Evolutionary conservation across 2,113 vertebrate species (phyloP), one percentile per base, ranked within the genome.

Genomic region (Halichoeres trimaculatus): DNA sequence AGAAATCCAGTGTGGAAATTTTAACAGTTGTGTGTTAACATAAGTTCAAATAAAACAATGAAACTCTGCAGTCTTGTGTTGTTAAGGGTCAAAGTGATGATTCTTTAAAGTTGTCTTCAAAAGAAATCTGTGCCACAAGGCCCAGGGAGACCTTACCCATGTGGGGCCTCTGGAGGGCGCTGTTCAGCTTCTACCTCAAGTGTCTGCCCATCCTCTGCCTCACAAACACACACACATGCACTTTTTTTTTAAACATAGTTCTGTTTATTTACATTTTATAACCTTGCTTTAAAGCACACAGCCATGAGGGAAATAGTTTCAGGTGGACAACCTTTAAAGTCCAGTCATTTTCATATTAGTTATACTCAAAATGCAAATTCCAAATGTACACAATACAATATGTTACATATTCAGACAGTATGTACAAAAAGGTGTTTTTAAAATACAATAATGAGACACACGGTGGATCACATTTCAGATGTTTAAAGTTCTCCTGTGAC

Each of bases 331-430:
- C 73, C 75, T 81, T 77, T 62, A 34, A 61, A 83, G 86, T 89
- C 86, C 87, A 83, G 79, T 90, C 74, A 76, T 93, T 90, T 30
- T 87, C 85, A 91, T 92, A 94, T 93, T 93, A 95, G 93, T 94
- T 94, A 94, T 92, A 91, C 92, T 94, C 89, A 93, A 94, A 88
- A 95, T 94, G 94, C 45, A 48, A 93, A 93, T 94, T 95, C 95
- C 94, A 94, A 95, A 96, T 96, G 94, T 95, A 93, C 95, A 95
- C 89, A 95, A 94, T 94, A 89, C 85, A 96, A 41, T 93, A 96
- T 97, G 95, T 96, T 96, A 97, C 96, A 98, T 83, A 88, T 95
- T 78, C 87, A 89, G 94, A 92, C 83, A 85, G 63, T 96, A 96
- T 96, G 94, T 97, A 97, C 95, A 97, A 85, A 92, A 30, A 92